Evolutionary conservation across 2,113 vertebrate genomes (phyloP).

Genomic region (Poicephalus meyeri): DNA sequence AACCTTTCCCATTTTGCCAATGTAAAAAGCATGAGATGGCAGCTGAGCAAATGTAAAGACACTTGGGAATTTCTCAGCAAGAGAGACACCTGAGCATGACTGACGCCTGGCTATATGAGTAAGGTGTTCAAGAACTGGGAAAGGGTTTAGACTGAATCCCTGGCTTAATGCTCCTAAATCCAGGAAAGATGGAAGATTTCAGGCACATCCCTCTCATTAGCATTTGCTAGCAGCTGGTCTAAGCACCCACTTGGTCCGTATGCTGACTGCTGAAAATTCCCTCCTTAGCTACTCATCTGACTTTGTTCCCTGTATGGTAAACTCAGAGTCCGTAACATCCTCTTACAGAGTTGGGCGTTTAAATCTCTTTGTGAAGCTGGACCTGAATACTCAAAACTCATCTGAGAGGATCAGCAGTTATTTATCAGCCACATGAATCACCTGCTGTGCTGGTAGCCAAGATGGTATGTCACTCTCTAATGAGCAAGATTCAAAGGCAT

Average conservation of each 20-base stretch:
- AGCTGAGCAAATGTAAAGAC: not conserved
- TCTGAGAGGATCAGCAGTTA: not conserved
- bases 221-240: not conserved
- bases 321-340: not conserved
- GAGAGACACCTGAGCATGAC: not conserved
- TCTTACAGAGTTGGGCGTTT: not conserved
- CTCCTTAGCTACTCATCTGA: not conserved
- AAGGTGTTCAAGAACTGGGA: not conserved
- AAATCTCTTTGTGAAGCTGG: not conserved
- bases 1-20: not conserved
- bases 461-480: not conserved
- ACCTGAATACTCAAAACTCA: not conserved
- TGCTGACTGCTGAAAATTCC: not conserved
- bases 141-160: not conserved
- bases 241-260: not conserved
- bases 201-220: not conserved
- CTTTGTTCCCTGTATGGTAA: not conserved
- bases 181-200: not conserved
- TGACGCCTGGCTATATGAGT: not conserved
- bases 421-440: not conserved
- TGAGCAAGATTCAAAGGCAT: not conserved
- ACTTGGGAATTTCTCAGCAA: not conserved
- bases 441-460: not conserved
- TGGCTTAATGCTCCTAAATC: fast-evolving
- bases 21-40: fast-evolving